Evolutionary conservation across 2,888 invertebrate species (phyloP), one percentile per base, ranked within the genome.

Genomic region (Teleiodes luculella): DNA sequence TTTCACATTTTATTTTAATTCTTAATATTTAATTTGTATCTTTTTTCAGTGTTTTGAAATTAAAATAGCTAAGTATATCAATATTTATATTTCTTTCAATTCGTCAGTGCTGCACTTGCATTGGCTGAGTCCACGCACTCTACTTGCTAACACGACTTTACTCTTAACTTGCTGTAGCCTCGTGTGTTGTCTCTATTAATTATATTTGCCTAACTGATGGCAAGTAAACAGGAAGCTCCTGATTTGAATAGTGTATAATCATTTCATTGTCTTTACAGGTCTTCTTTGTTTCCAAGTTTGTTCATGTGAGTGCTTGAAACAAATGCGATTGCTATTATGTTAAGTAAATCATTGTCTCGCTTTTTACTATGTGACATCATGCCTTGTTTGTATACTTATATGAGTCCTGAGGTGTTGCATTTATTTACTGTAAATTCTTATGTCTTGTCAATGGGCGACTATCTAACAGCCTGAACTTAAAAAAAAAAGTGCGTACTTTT

Each of bases 201-300:
- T 24, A 47, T 53, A 47, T 53, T 53, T 53, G 28, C 37, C 47
- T 47, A 30, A 39, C 52, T 31, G 52, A 33, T 45, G 43, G 14
- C 43, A 14, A 14, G 36, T 28, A 6, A 46, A 53, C 53, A 53
- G 53, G 53, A 53, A 53, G 37, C 30, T 47, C 46, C 47, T 4
- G 28, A 28, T 48, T 52, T 53, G 47, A 37, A 47, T 47, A 37
- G 37, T 18, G 33, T 8, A 53, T 53, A 53, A 53, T 31, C 37
- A 36, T 11, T 14, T 28, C 53, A 36, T 46, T 53, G 53, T 53
- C 20, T 51, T 46, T n/a, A 49, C 10, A 20, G 33, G 47, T 54
- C 55, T 33, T 54, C 54, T 59, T 52, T 56, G 57, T 59, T 53
- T 53, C 51, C 13, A 8, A 6, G 35, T 13, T n/a, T 11, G 14